A percentile compares a stretch with the other conserved stretches of the same genome.
phyloP scores from a whole-genome alignment of 2,113 vertebrate genomes.

The Chaetura pelagica region DNA sequence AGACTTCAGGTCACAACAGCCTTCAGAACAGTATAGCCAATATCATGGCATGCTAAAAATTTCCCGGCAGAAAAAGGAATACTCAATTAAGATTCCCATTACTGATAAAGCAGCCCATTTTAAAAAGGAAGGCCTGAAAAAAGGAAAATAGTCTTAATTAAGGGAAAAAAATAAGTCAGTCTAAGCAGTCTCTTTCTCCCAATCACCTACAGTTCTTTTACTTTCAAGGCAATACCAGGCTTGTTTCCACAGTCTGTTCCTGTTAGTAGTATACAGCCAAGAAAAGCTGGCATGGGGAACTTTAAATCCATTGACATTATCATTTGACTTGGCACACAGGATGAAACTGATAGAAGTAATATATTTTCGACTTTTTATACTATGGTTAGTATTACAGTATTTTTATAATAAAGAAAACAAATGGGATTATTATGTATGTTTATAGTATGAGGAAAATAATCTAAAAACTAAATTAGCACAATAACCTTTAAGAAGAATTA shows the following conservation, averaged over 20 bases:
- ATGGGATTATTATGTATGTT: neutral
- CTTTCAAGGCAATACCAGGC: neutral
- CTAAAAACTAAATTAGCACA: slow-evolving; percentile 2
- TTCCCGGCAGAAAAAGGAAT: neutral
- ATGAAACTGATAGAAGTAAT: neutral
- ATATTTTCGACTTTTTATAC: neutral
- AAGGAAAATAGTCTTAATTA: neutral
- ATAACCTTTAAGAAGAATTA: neutral
- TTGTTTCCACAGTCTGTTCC: neutral
- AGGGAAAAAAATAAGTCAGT: neutral
- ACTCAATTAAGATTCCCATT: neutral
- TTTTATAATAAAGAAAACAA: neutral
- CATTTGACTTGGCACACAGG: neutral
- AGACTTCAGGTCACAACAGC: neutral
- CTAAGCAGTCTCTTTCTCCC: neutral
- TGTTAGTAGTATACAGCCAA: neutral
- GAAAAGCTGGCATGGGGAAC: neutral
- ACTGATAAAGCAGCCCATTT: neutral
- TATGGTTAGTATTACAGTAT: neutral
- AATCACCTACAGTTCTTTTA: neutral
- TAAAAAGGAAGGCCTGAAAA: neutral
- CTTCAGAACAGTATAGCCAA: neutral
- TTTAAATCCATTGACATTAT: neutral
- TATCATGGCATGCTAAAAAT: neutral
- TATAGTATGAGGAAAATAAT: neutral